phyloP scores from a whole-genome alignment of 2,797 vertebrate genomes.

The Halcyon chelicuti region DNA sequence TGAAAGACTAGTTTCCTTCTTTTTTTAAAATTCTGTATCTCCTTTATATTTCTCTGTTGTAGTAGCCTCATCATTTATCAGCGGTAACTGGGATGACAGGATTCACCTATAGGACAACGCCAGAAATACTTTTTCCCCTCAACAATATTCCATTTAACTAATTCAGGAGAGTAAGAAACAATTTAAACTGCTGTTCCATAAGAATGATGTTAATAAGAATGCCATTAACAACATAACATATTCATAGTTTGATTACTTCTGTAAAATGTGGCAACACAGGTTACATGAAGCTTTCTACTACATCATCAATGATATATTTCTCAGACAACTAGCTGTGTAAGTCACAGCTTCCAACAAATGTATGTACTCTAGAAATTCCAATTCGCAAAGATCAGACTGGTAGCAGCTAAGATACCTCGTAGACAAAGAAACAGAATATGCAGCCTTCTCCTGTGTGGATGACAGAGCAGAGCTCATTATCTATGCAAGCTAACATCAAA shows the following conservation, averaged over 20 bases:
- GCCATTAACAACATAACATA: not conserved
- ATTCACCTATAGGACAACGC: not conserved
- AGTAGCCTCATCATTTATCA: not conserved
- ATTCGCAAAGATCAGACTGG: not conserved
- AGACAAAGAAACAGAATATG: not conserved
- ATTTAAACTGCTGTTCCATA: not conserved
- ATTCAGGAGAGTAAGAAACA: not conserved
- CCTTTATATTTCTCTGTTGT: not conserved
- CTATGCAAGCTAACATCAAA: not conserved
- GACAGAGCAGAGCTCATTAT: not conserved
- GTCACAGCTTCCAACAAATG: not conserved
- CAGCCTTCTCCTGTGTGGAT: not conserved
- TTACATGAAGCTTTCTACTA: not conserved
- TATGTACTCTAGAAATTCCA: fast-evolving
- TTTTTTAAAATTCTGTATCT: not conserved
- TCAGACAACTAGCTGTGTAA: not conserved
- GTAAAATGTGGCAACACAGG: not conserved
- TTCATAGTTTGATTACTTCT: not conserved
- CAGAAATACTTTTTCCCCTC: not conserved
- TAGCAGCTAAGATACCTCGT: not conserved
- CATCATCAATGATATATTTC: not conserved
- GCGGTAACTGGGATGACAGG: not conserved
- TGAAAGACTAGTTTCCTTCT: not conserved
- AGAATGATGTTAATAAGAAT: not conserved
- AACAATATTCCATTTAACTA: not conserved